Percentiles rank a stretch among this genome's conserved stretches.
Conservation (phyloP, 64 coral and sea anemone genomes). For the Dendronephthya gigantea region DNA sequence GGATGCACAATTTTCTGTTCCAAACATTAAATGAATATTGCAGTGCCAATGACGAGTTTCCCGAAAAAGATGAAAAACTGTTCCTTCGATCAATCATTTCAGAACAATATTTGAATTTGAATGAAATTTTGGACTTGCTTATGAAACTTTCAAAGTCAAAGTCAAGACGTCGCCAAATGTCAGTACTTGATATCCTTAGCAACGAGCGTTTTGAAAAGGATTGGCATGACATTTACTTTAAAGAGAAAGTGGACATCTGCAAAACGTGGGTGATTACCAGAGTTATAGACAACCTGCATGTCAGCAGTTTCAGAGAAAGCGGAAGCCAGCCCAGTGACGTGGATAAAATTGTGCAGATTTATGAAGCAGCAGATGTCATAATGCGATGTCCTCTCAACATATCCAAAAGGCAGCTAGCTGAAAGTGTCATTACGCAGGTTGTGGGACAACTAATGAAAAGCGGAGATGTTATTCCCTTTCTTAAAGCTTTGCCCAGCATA, state of each 20-base stretch:
- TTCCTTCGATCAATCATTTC: background rate
- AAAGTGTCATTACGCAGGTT: background rate
- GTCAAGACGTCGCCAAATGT: background rate
- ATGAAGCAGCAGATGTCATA: background rate
- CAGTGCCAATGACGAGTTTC: background rate
- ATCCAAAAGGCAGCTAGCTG: background rate
- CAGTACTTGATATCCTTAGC: background rate
- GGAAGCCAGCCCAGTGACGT: too few species aligned
- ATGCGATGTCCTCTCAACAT: background rate
- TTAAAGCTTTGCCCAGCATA: background rate
- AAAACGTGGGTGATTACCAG: background rate
- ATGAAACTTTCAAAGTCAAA: background rate
- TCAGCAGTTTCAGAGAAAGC: too few species aligned
- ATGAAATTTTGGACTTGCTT: background rate
- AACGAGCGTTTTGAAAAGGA: background rate
- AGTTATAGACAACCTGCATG: background rate
- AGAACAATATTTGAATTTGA: background rate
- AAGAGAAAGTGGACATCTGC: background rate
- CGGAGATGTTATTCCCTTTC: background rate
- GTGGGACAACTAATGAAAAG: background rate
- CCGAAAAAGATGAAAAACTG: background rate
- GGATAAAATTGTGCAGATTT: background rate
- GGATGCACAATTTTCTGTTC: background rate
- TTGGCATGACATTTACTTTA: background rate
- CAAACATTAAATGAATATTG: background rate